phyloP scores from a whole-genome alignment of 2,888 invertebrate genomes.

The Erebia aethiops region DNA sequence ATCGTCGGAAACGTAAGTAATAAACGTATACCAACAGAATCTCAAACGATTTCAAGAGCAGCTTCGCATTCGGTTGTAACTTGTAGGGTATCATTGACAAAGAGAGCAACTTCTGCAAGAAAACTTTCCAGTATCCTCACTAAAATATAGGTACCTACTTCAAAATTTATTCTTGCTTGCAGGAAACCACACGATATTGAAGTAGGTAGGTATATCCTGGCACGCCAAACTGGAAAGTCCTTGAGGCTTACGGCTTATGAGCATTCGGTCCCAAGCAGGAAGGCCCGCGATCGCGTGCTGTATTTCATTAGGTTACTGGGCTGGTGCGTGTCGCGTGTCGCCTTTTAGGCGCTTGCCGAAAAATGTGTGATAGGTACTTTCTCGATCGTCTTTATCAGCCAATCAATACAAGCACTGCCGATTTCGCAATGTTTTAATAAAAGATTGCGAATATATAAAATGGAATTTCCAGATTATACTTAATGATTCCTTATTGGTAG shows the following conservation, averaged over 20 bases:
- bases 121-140: too few relatives aligned
- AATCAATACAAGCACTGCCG: conserved; percentile 51
- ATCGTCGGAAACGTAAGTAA: too few relatives aligned
- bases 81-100: too few relatives aligned
- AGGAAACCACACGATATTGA: background rate
- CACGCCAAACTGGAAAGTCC: conserved; percentile 55
- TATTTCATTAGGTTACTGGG: conserved; percentile 50
- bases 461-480: background rate
- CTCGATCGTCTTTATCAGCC: conserved; percentile 59
- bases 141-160: background rate
- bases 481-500: too few relatives aligned
- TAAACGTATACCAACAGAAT: too few relatives aligned
- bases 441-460: too few relatives aligned
- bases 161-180: background rate
- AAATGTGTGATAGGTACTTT: conserved; percentile 54
- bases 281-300: conserved; percentile 52
- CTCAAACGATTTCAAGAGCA: too few relatives aligned
- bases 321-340: conserved; percentile 69
- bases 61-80: too few relatives aligned
- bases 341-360: conserved; percentile 55
- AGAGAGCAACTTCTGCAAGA: too few relatives aligned
- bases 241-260: conserved; percentile 58
- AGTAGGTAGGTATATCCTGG: conserved; percentile 39
- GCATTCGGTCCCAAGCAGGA: conserved; percentile 60
- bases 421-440: conserved; percentile 4